Conservation (phyloP, 1,140 invertebrate species). For the Berghia stephanieae region DNA sequence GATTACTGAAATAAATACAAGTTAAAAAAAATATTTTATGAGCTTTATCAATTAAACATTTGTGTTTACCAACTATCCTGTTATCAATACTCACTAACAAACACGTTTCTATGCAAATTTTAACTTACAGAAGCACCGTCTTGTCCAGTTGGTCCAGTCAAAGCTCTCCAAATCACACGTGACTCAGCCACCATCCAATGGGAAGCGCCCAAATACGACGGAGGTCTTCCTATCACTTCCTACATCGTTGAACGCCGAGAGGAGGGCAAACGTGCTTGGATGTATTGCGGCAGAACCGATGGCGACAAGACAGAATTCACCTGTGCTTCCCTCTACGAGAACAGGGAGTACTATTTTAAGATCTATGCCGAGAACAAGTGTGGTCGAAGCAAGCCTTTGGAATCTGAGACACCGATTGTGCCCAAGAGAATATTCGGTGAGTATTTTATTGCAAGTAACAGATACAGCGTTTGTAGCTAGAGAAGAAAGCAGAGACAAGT, state of each 20-base stretch:
- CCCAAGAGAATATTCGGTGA: slow-evolving; percentile 92
- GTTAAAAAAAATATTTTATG: no score
- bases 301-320: slow-evolving; percentile 75
- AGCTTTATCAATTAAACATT: no score
- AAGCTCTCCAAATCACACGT: slow-evolving; percentile 70
- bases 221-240: slow-evolving; percentile 60
- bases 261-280: slow-evolving; percentile 83
- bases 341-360: slow-evolving; percentile 95
- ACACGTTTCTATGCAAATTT: no score
- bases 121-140: slow-evolving; percentile 78
- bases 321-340: slow-evolving; percentile 88
- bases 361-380: slow-evolving; percentile 98
- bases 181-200: slow-evolving; percentile 62
- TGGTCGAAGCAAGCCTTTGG: slow-evolving; percentile 91
- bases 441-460: slow-evolving; percentile 30
- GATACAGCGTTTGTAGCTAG: background rate
- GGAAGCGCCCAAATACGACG: slow-evolving; percentile 61
- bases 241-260: slow-evolving; percentile 67
- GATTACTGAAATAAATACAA: no score
- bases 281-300: slow-evolving; percentile 75
- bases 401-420: slow-evolving; percentile 88
- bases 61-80: no score
- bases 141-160: slow-evolving; percentile 89
- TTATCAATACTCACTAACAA: no score
- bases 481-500: no score